Base-by-base conservation (phyloP, 2,888 invertebrate species). In the Choristoneura rosaceana region DNA sequence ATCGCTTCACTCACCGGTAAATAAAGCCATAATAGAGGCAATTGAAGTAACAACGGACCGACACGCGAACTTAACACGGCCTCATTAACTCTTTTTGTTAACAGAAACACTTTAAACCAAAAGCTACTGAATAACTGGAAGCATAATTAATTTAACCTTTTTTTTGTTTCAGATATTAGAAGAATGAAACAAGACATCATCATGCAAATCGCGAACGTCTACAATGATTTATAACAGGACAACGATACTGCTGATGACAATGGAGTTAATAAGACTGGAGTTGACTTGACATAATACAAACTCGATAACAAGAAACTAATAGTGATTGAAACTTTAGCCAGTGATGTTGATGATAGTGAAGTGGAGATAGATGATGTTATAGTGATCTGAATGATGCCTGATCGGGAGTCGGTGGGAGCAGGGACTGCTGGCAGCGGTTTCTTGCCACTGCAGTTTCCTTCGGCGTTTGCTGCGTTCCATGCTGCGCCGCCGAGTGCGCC, bases 401-500 rank as follows among this genome's bases (percentile, higher is more conserved):
- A 94, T 89, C 90, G 94, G 87, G 94, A 94, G 86, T 89, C 93
- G 82, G 92, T 93, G 76, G 95, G 95, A 71, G 95, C 95, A 74
- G 95, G 94, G 82, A 95, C 93, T 83, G 90, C 95, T 80, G 95
- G 95, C 76, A 87, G 95, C 87, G 86, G 95, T 87, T 95, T 95
- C 88, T 87, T 95, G 90, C 94, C 95, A 80, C 90, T 94, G 79
- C 95, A 94, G 87, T 94, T 95, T 82, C 94, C 95, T 62, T 95
- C 95, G 78, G 95, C 94, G 69, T 95, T 94, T 80, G 95, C 95
- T 73, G 95, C 95, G 58, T 95, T 95, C 87, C 95, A 96, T 85
- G 95, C 95, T 78, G 89, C 95, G 93, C 89, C 95, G 92, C 91
- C 95, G 83, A 93, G 96, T 80, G 92, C 95, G 91, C 89, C 85